Evolutionary conservation across 23 tunicate species (phyloP), one percentile per base, ranked within the genome.

Genomic region (Styela clava): DNA sequence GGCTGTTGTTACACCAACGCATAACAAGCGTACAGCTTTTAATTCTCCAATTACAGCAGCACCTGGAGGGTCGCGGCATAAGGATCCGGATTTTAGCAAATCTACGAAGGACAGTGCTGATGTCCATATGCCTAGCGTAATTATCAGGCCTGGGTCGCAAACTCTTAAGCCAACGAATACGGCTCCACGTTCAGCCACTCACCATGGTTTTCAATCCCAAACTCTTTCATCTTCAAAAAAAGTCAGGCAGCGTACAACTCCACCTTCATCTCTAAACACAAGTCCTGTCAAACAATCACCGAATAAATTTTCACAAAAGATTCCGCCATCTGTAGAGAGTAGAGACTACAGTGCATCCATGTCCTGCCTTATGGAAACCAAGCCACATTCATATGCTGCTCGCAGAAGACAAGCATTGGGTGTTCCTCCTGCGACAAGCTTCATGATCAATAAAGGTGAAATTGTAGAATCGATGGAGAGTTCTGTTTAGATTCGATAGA

Each of bases 401-500:
- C 30, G 71, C 16, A 1, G 24, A 29, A 29, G 52, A n/a, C 16
- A 31, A 0, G 78, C 26, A 12, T 20, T 32, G 18, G 32, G 37
- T 16, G 79, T 85, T 16, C 81, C 89, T 12, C 85, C 86, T 22
- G 84, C 83, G 5, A 74, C 82, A 74, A 90, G 95, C 80, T 90
- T 81, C 56, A 81, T 86, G 32, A 37, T 90, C 2, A 36, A 76
- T 7, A 69, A 82, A 36, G 62, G 85, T 36, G 95, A 90, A 74
- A 69, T 84, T 16, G 63, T 90, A 2, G 88, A 84, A 56, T 68
- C 86, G 9, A 85, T 90, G 18, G 95, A 90, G 74, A 90, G 89
- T 83, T 76, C 89, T 7, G 44, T 72, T 7, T 65, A 65, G 70
- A 5, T 24, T 44, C n/a, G n/a, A n/a, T n/a, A n/a, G n/a, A n/a